Percentiles rank a stretch among this genome's conserved stretches.
Evolutionary conservation across 1,140 invertebrate genomes (phyloP).

Genomic region (Samia ricini): DNA sequence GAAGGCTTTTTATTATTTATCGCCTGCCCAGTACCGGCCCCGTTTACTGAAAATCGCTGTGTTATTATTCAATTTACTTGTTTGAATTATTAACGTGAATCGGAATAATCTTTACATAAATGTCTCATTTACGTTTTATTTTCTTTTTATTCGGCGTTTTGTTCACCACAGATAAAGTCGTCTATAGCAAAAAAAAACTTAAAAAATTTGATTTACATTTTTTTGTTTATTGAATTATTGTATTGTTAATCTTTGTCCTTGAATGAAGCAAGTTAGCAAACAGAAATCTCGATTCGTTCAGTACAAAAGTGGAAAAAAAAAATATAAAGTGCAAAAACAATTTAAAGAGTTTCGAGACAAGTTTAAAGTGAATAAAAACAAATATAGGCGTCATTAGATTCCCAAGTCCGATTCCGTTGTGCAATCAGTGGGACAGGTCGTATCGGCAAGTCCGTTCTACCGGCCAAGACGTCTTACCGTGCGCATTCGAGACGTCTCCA

Average conservation of each 20-base stretch:
- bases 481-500: slow-evolving; percentile 7
- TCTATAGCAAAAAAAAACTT: background rate
- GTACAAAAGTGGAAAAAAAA: background rate
- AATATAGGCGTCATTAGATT: slow-evolving; percentile 55
- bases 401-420: slow-evolving; percentile 29
- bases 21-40: slow-evolving; percentile 54
- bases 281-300: too few relatives aligned
- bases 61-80: slow-evolving; percentile 66
- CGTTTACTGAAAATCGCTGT: slow-evolving; percentile 69
- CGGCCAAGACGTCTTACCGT: background rate
- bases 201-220: too few relatives aligned
- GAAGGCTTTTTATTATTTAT: slow-evolving; percentile 76
- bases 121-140: slow-evolving; percentile 2
- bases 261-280: background rate
- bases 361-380: slow-evolving; percentile 47
- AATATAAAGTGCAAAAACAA: slow-evolving; percentile 1
- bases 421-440: slow-evolving; percentile 54
- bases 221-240: background rate
- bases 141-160: slow-evolving; percentile 2
- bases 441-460: slow-evolving; percentile 33
- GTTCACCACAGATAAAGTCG: background rate
- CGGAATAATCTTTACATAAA: slow-evolving; percentile 26
- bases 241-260: background rate
- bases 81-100: slow-evolving; percentile 52
- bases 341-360: slow-evolving; percentile 29